phyloP scores from a whole-genome alignment of 2,797 vertebrate species.

The Sebastes cheni region DNA sequence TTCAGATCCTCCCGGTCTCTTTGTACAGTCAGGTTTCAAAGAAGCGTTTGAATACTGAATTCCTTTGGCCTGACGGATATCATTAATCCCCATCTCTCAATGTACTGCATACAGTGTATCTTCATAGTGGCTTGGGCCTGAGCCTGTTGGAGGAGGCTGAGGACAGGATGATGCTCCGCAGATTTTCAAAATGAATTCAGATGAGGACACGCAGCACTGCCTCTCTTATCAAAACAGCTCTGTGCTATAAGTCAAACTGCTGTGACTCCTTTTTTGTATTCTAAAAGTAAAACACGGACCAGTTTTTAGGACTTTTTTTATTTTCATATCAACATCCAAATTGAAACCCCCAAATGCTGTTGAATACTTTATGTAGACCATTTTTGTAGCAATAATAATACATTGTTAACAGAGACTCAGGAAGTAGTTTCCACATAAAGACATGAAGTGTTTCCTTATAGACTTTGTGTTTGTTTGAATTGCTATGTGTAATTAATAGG shows the following conservation, averaged over 20 bases:
- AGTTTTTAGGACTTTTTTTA: no score
- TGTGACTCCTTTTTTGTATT: not conserved
- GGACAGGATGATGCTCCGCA: not conserved
- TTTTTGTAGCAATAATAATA: not conserved
- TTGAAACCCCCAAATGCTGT: not conserved
- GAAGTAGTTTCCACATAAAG: no score
- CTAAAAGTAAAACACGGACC: not conserved
- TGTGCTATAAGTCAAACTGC: not conserved
- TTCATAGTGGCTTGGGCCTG: not conserved
- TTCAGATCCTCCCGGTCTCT: slow-evolving; percentile 14
- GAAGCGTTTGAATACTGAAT: slow-evolving; percentile 43
- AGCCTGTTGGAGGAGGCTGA: not conserved
- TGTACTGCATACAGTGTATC: not conserved
- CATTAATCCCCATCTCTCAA: slow-evolving; percentile 15
- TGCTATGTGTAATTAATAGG: no score
- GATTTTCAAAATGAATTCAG: slow-evolving; percentile 15
- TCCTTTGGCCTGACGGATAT: slow-evolving; percentile 34
- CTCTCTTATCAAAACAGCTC: not conserved
- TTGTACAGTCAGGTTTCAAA: slow-evolving; percentile 44
- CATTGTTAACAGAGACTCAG: not conserved
- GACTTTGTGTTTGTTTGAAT: no score
- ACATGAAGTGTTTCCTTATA: no score
- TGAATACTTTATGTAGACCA: not conserved
- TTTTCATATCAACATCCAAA: not conserved
- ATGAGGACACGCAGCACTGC: not conserved